Conservation (phyloP, 2,888 invertebrate species). For the Hemistola chrysoprasaria region DNA sequence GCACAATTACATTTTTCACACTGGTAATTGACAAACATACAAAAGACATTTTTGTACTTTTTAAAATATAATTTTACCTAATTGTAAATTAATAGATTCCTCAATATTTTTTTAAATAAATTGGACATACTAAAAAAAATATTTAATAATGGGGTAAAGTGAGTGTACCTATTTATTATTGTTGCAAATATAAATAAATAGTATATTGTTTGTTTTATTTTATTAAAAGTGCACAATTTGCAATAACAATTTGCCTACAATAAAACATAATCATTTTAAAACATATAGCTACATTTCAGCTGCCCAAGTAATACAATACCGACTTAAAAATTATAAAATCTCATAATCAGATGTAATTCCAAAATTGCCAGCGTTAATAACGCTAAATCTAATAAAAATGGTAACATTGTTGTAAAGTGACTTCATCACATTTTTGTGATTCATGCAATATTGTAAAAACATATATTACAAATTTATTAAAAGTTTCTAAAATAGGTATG, state of each 20-base stretch:
- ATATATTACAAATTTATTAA: slow-evolving; percentile 20
- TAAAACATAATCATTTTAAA: slow-evolving; percentile 26
- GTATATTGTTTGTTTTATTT: no score
- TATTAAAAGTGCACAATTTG: no score
- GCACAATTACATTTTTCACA: slow-evolving; percentile 38
- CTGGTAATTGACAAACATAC: slow-evolving; percentile 39
- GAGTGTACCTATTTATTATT: no score
- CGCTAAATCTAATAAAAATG: slow-evolving; percentile 28
- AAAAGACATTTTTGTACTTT: slow-evolving; percentile 51
- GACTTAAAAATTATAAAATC: slow-evolving; percentile 1
- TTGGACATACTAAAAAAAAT: no score
- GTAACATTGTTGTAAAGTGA: slow-evolving; percentile 42
- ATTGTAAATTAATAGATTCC: no score
- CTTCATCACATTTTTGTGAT: slow-evolving; percentile 23
- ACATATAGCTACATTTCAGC: slow-evolving; percentile 7
- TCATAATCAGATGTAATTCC: slow-evolving; percentile 9
- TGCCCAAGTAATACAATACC: slow-evolving; percentile 6
- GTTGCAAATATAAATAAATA: no score
- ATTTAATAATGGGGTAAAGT: no score
- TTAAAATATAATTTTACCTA: no score
- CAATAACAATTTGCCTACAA: no score
- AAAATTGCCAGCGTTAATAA: slow-evolving; percentile 27
- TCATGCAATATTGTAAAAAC: slow-evolving; percentile 13
- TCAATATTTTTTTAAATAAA: no score
- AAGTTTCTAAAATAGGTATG: no score